Evolutionary conservation across 2,797 vertebrate genomes (phyloP).

Genomic region (Cyprinodon diabolis): DNA sequence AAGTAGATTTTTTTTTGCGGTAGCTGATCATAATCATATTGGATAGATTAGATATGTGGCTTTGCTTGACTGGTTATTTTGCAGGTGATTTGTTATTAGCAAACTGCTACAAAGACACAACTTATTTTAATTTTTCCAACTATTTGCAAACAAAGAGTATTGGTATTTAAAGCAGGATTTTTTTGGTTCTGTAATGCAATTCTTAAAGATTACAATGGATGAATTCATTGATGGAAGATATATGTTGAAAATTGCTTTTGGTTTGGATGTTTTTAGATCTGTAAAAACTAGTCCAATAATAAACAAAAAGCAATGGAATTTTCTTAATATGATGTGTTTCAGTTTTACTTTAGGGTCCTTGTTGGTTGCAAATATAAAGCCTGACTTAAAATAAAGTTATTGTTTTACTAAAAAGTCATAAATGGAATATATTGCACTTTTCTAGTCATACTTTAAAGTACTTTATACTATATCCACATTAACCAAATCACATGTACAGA

Average conservation of each 20-base stretch:
- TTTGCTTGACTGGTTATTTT: slow-evolving; percentile 13
- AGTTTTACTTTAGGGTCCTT: too few relatives aligned
- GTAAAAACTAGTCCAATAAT: neutral
- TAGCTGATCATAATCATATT: slow-evolving; percentile 34
- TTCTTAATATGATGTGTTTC: neutral
- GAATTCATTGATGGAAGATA: neutral
- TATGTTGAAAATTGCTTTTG: neutral
- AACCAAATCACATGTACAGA: too few relatives aligned
- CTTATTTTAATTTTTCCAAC: neutral
- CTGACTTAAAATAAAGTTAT: too few relatives aligned
- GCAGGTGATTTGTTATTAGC: neutral
- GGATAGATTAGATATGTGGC: slow-evolving; percentile 21
- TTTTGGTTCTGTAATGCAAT: neutral
- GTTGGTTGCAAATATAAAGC: neutral
- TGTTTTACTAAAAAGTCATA: too few relatives aligned
- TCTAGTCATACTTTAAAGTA: too few relatives aligned
- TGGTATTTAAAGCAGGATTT: neutral
- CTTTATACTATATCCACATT: too few relatives aligned
- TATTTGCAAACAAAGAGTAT: neutral
- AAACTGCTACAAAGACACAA: neutral
- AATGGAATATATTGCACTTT: too few relatives aligned
- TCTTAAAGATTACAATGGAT: neutral
- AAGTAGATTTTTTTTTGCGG: slow-evolving; percentile 13
- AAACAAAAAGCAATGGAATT: neutral
- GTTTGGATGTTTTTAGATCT: neutral